These are phyloP conservation scores for Euura lappo DNA, from an alignment of 1,140 invertebrate species.

Conservation along the genomic window DNA sequence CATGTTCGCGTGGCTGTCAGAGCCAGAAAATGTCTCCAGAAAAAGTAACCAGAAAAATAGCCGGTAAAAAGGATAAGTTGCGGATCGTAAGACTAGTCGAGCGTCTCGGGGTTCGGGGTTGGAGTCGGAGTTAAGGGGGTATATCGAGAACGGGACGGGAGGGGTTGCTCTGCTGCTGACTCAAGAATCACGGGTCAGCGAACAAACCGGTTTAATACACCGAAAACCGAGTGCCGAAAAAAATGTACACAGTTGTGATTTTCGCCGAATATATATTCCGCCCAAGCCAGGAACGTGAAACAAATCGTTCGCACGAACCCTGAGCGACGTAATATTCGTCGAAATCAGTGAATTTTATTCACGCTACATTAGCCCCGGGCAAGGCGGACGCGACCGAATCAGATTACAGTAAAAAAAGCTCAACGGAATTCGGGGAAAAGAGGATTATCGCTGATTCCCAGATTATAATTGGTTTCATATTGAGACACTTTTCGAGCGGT, in stretches of 20 bases:
- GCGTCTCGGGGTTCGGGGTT: neutral
- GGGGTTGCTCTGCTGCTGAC: neutral
- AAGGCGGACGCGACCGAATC: no score
- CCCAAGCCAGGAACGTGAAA: no score
- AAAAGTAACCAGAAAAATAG: neutral
- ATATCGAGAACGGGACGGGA: neutral
- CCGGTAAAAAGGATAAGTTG: neutral
- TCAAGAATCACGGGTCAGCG: neutral
- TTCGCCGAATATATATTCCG: no score
- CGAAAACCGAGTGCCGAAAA: neutral
- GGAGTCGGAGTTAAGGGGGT: neutral
- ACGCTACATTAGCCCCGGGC: no score
- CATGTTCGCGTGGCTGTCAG: neutral
- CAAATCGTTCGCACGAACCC: no score
- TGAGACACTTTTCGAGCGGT: neutral
- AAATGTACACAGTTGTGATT: no score
- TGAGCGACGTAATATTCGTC: no score
- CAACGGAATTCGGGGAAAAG: no score
- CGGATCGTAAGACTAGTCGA: slow-evolving; percentile 1
- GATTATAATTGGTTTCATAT: neutral
- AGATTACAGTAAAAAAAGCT: no score
- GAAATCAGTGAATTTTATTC: no score
- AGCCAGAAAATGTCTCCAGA: neutral
- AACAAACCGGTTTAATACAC: neutral
- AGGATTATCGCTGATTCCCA: no score